A percentile compares a stretch with the other conserved stretches of the same genome.
These are phyloP conservation scores for Acrobasis repandana DNA, from an alignment of 2,888 invertebrate species.

Conservation along the genomic window DNA sequence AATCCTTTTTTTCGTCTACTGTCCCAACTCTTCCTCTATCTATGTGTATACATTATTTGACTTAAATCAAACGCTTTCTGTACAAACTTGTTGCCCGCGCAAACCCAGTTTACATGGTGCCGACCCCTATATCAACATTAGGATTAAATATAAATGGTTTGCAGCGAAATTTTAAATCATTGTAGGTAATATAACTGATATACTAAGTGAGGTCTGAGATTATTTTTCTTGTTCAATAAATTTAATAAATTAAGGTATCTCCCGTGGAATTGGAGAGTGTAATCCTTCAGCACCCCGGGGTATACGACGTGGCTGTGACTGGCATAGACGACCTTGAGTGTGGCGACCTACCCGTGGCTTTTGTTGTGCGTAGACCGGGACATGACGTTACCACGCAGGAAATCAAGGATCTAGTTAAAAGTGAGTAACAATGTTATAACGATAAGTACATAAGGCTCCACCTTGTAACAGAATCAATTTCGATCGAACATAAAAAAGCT, in stretches of 20 bases:
- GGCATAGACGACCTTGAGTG: slow-evolving; percentile 50
- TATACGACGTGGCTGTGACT: slow-evolving; percentile 53
- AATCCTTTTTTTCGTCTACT: too few species aligned
- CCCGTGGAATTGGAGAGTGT: slow-evolving; percentile 44
- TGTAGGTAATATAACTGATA: too few species aligned
- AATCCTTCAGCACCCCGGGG: slow-evolving; percentile 52
- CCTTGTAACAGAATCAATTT: too few species aligned
- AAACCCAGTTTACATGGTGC: too few species aligned
- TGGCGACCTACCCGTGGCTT: slow-evolving; percentile 58
- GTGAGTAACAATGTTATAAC: slow-evolving; percentile 32
- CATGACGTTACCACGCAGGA: slow-evolving; percentile 46
- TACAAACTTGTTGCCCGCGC: too few species aligned
- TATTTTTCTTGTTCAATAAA: background rate
- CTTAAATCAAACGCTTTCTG: too few species aligned
- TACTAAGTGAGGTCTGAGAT: background rate
- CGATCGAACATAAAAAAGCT: too few species aligned
- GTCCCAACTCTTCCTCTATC: too few species aligned
- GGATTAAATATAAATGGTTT: too few species aligned
- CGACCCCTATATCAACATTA: too few species aligned
- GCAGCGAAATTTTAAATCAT: too few species aligned
- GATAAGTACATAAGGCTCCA: background rate
- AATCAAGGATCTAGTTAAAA: slow-evolving; percentile 56
- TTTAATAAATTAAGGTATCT: slow-evolving; percentile 39
- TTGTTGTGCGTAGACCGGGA: slow-evolving; percentile 44
- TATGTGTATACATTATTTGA: too few species aligned